These are phyloP conservation scores for Chloroclysta siterata DNA, from an alignment of 2,888 invertebrate genomes.

Conservation along the genomic window DNA sequence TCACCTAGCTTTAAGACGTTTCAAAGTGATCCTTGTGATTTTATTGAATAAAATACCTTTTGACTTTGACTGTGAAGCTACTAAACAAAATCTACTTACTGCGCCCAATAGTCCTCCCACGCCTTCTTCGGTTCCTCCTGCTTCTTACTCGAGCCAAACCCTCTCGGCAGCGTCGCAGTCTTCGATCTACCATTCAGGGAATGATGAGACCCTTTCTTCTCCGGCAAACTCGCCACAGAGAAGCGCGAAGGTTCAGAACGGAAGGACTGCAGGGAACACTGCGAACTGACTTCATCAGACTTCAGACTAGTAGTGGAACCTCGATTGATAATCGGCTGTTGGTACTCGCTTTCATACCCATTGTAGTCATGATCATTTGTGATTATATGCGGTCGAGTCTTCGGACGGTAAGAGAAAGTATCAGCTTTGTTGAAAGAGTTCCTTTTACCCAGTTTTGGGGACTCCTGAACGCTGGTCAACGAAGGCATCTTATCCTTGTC, in stretches of 20 bases:
- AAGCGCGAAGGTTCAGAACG: slow-evolving; percentile 69
- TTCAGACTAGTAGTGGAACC: slow-evolving; percentile 68
- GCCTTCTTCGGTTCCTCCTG: slow-evolving; percentile 51
- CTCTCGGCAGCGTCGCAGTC: slow-evolving; percentile 74
- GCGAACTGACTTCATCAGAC: slow-evolving; percentile 69
- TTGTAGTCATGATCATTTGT: slow-evolving; percentile 47
- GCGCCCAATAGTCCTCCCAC: slow-evolving; percentile 82
- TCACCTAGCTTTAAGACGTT: no score
- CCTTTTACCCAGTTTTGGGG: slow-evolving; percentile 68
- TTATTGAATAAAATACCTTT: no score
- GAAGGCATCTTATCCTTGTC: slow-evolving; percentile 69
- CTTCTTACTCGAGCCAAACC: slow-evolving; percentile 73
- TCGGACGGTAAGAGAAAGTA: slow-evolving; percentile 59
- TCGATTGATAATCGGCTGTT: slow-evolving; percentile 57
- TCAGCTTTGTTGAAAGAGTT: slow-evolving; percentile 62
- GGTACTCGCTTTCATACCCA: slow-evolving; percentile 59
- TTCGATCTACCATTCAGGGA: slow-evolving; percentile 65
- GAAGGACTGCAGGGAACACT: slow-evolving; percentile 70
- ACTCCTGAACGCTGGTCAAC: slow-evolving; percentile 68
- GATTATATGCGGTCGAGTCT: slow-evolving; percentile 58
- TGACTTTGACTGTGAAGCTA: no score
- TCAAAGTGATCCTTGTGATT: no score
- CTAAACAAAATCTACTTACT: slow-evolving; percentile 54
- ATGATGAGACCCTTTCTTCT: slow-evolving; percentile 60
- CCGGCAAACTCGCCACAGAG: slow-evolving; percentile 68